Evolutionary conservation across 2,797 vertebrate species (phyloP).

Genomic region (Vireo griseus): DNA sequence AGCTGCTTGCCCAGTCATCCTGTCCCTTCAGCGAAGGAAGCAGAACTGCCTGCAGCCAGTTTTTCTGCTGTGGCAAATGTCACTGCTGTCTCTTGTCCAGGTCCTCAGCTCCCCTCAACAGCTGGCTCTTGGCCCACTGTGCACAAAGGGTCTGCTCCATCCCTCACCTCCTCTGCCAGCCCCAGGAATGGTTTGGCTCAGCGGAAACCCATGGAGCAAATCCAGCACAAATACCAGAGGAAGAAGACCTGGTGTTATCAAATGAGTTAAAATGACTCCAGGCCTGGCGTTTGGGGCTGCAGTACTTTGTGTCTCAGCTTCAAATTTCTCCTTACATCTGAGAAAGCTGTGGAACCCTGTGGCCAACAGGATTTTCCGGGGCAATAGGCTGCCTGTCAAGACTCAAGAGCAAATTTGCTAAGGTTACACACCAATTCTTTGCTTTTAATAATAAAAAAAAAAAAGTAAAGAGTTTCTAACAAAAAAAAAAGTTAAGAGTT

Average conservation of each 20-base stretch:
- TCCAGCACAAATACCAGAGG: background rate
- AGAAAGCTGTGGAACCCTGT: accelerated
- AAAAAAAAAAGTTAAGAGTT: background rate
- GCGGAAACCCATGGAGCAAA: background rate
- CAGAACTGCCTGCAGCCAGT: background rate
- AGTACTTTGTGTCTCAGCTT: background rate
- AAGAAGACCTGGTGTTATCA: background rate
- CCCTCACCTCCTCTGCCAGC: background rate
- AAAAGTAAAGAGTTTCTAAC: background rate
- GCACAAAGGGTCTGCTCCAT: background rate
- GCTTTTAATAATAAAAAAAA: background rate
- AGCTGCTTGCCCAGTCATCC: slow-evolving; percentile 6
- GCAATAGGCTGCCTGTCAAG: background rate
- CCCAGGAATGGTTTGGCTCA: background rate
- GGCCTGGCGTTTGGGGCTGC: background rate
- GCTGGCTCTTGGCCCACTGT: background rate
- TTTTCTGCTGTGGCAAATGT: slow-evolving; percentile 1
- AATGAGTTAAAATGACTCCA: background rate
- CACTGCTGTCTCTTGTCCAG: background rate
- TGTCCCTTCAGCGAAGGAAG: slow-evolving; percentile 21
- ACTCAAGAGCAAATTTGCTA: background rate
- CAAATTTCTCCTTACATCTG: background rate
- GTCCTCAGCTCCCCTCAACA: background rate
- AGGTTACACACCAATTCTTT: background rate
- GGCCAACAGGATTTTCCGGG: background rate